Base-by-base conservation (phyloP, 2,888 invertebrate species). In the Lacanobia wlatinum region DNA sequence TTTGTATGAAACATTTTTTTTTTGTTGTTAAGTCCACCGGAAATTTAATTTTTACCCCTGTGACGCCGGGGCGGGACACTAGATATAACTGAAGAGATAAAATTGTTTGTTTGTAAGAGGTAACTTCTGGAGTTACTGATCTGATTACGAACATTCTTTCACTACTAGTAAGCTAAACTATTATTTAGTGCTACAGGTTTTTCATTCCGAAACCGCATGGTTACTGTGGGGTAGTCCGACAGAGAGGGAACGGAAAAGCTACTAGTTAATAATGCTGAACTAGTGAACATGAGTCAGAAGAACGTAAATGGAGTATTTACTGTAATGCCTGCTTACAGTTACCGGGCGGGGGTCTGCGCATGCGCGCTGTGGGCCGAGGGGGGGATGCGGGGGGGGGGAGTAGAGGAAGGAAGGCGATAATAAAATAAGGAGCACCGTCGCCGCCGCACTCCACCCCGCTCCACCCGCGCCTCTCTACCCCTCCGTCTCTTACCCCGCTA, bases 361-460 rank as follows among this genome's bases (percentile, higher is more conserved):
- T 83, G 85, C 88, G 87, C 74, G 70, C 14, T 53, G 56, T 52
- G 10, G 21, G 21, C 3, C 65, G 64, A 61, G 53, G 76, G 60
- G 74, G 70, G 62, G 64, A 65, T 61, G 67, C 61, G 76, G 55
- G 61, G 65, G 62, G 68, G 65, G 70, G 70, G 70, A 75, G 74
- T 82, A 78, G 85, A 76, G 85, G 88, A 84, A 88, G 90, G 91
- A 88, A 89, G 89, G 88, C 85, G 90, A 87, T 92, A 90, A 91
- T 91, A 91, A 91, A 92, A 91, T 91, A 91, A 91, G 90, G 87
- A 86, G 85, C 84, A 73, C 85, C 85, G 78, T 83, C 83, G 82
- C 74, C 78, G 72, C 84, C 86, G 75, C 70, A 46, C 70, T 55
- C 77, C 34, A 34, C 34, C 34, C 83, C 70, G 68, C 61, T 8